Evolutionary conservation across 2,113 vertebrate species (phyloP).

Genomic region (Oxygymnocypris stewartii): DNA sequence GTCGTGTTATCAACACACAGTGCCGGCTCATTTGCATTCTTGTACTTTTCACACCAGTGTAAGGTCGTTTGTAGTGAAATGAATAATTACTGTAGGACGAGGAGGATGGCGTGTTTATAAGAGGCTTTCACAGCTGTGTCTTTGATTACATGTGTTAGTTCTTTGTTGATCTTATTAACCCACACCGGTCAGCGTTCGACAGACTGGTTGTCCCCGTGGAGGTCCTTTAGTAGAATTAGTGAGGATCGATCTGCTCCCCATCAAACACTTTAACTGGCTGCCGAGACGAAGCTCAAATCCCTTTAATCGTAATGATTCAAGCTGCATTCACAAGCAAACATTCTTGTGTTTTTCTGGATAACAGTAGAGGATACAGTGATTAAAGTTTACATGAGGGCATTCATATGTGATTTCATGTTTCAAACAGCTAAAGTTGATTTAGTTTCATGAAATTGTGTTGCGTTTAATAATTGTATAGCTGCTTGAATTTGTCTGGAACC

Average conservation of each 20-base stretch:
- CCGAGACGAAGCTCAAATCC: background rate
- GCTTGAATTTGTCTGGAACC: background rate
- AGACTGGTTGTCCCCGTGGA: conserved; percentile 2
- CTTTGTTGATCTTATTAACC: conserved; percentile 18
- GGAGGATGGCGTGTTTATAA: background rate
- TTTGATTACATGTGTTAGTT: conserved; percentile 6
- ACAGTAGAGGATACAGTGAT: background rate
- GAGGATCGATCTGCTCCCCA: conserved; percentile 13
- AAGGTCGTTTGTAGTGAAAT: conserved; percentile 27
- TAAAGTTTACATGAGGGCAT: background rate
- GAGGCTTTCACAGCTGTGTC: background rate
- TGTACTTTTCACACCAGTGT: background rate
- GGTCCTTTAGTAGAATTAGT: conserved; percentile 1
- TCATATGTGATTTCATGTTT: background rate
- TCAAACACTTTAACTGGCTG: background rate
- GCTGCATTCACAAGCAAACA: background rate
- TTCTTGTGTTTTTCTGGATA: background rate
- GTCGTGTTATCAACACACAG: background rate
- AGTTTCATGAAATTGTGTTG: background rate
- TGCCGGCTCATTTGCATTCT: conserved; percentile 19
- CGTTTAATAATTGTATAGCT: background rate
- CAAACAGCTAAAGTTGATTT: background rate
- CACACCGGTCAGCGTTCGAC: background rate
- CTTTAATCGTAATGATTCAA: background rate
- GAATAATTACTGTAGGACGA: conserved; percentile 5